phyloP scores from a whole-genome alignment of 2,113 vertebrate genomes.

The Lagenorhynchus albirostris region DNA sequence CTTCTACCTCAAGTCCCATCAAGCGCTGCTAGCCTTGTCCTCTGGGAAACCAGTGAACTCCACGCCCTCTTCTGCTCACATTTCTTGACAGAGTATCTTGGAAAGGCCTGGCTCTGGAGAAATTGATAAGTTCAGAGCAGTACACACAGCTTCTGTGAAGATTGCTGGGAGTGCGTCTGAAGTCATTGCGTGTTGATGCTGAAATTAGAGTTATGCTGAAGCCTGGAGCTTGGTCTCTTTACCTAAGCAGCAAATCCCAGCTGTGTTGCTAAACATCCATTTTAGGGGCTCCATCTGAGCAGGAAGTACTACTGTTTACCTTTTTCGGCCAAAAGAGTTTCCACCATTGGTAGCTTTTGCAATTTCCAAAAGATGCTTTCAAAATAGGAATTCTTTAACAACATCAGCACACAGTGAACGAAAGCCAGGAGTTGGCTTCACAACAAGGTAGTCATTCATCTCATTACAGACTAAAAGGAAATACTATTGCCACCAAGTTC shows the following conservation, averaged over 20 bases:
- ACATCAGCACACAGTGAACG: background rate
- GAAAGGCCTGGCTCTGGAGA: background rate
- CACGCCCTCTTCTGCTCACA: background rate
- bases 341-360: background rate
- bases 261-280: background rate
- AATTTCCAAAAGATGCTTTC: background rate
- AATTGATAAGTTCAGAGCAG: background rate
- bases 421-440: background rate
- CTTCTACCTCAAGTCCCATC: background rate
- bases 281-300: background rate
- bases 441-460: background rate
- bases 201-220: background rate
- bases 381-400: background rate
- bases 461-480: background rate
- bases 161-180: background rate
- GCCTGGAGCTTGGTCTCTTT: background rate
- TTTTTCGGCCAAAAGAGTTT: background rate
- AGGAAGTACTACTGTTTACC: background rate
- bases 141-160: background rate
- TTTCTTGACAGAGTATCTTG: background rate
- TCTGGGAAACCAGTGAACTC: background rate
- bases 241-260: background rate
- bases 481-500: background rate
- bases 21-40: background rate
- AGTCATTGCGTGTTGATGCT: background rate